A percentile compares a stretch with the other conserved stretches of the same genome.
These are phyloP conservation scores for Eunapius fragilis DNA, from an alignment of 37 sponge, comb jelly and placozoan species.

Conservation along the genomic window DNA sequence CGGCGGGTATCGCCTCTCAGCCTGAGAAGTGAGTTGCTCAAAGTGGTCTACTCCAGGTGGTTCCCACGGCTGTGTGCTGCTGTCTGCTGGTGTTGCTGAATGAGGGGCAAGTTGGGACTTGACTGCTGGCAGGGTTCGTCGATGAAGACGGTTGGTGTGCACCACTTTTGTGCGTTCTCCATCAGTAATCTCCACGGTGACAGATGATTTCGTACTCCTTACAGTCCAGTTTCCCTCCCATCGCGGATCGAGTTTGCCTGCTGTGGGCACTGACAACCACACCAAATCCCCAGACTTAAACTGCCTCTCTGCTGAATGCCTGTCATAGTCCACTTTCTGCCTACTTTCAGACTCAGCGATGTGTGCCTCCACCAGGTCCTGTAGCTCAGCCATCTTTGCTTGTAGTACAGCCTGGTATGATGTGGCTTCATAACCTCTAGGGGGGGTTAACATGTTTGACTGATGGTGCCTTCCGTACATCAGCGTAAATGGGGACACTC, in stretches of 20 bases:
- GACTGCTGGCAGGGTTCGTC: too few species aligned
- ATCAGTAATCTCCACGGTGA: constrained; percentile 23
- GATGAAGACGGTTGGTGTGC: constrained; percentile 28
- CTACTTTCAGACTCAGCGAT: not conserved
- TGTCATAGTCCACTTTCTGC: constrained; percentile 39
- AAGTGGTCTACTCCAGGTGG: too few species aligned
- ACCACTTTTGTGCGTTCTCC: constrained; percentile 25
- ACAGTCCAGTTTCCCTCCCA: constrained; percentile 69
- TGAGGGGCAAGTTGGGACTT: too few species aligned
- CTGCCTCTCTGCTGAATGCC: not conserved
- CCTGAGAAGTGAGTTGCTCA: too few species aligned
- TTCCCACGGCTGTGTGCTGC: too few species aligned
- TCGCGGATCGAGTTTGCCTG: constrained; percentile 62
- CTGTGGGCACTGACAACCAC: constrained; percentile 71
- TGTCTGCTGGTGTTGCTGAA: too few species aligned
- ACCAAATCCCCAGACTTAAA: too few species aligned
- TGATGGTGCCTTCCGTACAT: constrained; percentile 57
- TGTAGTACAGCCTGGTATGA: constrained; percentile 19
- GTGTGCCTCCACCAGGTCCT: constrained; percentile 46
- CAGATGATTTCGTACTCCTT: constrained; percentile 10
- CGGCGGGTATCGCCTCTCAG: too few species aligned
- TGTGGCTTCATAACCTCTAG: constrained; percentile 13
- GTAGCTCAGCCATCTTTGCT: constrained; percentile 32
- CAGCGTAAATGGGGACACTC: constrained; percentile 44
- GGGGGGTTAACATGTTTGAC: not conserved